Evolutionary conservation across 2,888 invertebrate species (phyloP), one percentile per base, ranked within the genome.

Genomic region (Scaptomyza parva): DNA sequence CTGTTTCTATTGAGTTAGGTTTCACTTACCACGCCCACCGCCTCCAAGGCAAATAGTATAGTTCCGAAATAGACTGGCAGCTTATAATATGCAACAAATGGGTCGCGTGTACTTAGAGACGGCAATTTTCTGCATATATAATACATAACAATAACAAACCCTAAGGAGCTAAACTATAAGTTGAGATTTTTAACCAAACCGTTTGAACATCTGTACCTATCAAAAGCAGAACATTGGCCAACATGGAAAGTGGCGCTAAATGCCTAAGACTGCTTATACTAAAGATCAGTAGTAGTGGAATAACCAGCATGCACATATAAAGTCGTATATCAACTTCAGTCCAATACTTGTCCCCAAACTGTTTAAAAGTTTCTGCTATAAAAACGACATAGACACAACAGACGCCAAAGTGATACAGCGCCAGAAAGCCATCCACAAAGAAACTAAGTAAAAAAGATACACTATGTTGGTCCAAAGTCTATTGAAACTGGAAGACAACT

Each of bases 301-400:
- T 94, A 22, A 97, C 92, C 11, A 97, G 89, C 3, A 93, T 78
- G 55, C 94, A 91, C 81, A 93, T 91, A 50, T 93, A 93, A 20
- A 93, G 65, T 0, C 93, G 90, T 69, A 92, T 90, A 24, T 93
- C 92, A 52, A 93, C 92, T 0, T 92, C 92, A 17, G 89, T 80
- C 0, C 93, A 80, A 86, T 94, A 92, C 76, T 91, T 91, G 78
- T 96, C 95, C 1, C 95, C 93, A 2, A 97, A 95, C 93, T 96
- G 95, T 88, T 96, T 94, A 0, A 97, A 89, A 91, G 96, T 98
- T 78, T 95, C 95, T 1, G 98, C 94, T 12, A 99, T 96, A 91
- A 99, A 99, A 8, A 98, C 96, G 54, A 98, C 95, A 92, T 99
- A 99, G 0, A 99, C 98, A 91, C 98, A 98, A 92, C 99, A 99